Evolutionary conservation across 2,113 vertebrate genomes (phyloP).

Genomic region (Nyctibius bracteatus): DNA sequence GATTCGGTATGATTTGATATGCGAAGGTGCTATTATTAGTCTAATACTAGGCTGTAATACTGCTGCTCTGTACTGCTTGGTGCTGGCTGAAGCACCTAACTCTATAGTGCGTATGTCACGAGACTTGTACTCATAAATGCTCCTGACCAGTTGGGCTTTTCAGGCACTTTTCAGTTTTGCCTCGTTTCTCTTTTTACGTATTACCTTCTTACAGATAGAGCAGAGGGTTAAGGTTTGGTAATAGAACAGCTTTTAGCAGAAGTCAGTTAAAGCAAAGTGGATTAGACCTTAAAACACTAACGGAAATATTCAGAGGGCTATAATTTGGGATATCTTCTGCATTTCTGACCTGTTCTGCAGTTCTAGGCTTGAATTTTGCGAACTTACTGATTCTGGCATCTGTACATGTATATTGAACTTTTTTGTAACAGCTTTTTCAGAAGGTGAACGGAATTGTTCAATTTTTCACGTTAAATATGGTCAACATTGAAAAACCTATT

Average conservation of each 20-base stretch:
- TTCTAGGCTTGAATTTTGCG: background rate
- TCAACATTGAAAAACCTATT: background rate
- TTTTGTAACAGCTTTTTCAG: background rate
- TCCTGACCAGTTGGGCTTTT: background rate
- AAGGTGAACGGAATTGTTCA: background rate
- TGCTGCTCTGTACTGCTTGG: background rate
- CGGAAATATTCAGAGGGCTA: background rate
- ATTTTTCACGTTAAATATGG: background rate
- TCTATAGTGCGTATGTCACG: fast-evolving
- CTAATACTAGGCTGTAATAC: background rate
- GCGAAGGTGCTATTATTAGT: background rate
- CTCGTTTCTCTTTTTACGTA: background rate
- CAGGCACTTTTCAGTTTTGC: background rate
- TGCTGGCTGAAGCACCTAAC: background rate
- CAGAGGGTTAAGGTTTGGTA: background rate
- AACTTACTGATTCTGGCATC: background rate
- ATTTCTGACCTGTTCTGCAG: background rate
- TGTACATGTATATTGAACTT: fast-evolving
- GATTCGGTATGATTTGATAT: background rate
- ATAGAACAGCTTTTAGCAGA: background rate
- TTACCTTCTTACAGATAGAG: background rate
- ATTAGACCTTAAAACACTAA: background rate
- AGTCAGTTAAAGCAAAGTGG: background rate
- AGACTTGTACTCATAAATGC: background rate
- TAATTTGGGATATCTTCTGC: background rate